phyloP scores from a whole-genome alignment of 2,797 vertebrate species.

The Sebastes hubbsi region DNA sequence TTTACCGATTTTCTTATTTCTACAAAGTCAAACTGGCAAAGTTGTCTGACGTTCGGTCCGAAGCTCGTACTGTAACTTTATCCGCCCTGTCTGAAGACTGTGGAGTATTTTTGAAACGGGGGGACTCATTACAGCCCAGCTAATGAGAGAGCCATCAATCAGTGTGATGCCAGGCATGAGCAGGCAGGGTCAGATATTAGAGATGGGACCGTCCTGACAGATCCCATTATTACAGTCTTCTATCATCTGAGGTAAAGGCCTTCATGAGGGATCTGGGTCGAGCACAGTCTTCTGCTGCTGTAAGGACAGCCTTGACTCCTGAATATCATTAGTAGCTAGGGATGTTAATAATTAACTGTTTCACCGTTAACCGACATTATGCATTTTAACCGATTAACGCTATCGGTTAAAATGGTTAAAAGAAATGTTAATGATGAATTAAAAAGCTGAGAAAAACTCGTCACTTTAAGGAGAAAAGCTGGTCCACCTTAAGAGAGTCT shows the following conservation, averaged over 20 bases:
- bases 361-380: too few relatives aligned
- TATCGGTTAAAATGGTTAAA: too few relatives aligned
- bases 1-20: not conserved
- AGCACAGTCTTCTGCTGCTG: slow-evolving; percentile 7
- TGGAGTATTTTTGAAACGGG: slow-evolving; percentile 52
- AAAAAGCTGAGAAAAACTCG: too few relatives aligned
- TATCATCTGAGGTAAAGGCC: slow-evolving; percentile 54
- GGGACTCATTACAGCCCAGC: slow-evolving; percentile 35
- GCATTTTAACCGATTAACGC: too few relatives aligned
- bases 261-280: slow-evolving; percentile 29
- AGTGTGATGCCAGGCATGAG: slow-evolving; percentile 35
- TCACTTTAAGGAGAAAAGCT: too few relatives aligned
- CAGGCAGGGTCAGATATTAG: slow-evolving; percentile 52
- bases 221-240: slow-evolving; percentile 63
- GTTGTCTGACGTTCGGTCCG: slow-evolving; percentile 1
- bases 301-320: not conserved
- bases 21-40: not conserved
- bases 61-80: slow-evolving; percentile 17
- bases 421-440: too few relatives aligned
- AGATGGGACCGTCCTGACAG: slow-evolving; percentile 54
- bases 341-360: accelerated
- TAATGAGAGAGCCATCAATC: slow-evolving; percentile 68
- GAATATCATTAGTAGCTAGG: not conserved
- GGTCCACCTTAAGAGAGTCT: too few relatives aligned
- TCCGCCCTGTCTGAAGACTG: not conserved